phyloP scores from a whole-genome alignment of 1,140 invertebrate species.

The Zaprionus inermis region DNA sequence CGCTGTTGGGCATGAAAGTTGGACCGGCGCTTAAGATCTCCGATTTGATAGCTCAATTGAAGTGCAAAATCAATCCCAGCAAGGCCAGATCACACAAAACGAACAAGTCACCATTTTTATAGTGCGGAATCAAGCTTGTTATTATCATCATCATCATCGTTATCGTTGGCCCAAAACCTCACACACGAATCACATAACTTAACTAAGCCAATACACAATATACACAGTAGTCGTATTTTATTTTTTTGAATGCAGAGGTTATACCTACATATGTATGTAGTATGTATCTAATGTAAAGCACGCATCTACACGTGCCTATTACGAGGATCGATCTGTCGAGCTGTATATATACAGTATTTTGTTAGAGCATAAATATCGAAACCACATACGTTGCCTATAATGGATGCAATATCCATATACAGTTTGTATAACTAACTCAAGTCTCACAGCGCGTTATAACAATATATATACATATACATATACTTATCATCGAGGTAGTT shows the following conservation, averaged over 20 bases:
- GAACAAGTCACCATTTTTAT: constrained; percentile 82
- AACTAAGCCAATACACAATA: constrained; percentile 31
- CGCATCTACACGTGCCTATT: constrained; percentile 52
- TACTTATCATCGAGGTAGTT: constrained; percentile 33
- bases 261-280: constrained; percentile 39
- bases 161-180: not conserved
- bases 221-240: constrained; percentile 20
- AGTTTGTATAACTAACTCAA: constrained; percentile 75
- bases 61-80: constrained; percentile 84
- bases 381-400: constrained; percentile 78
- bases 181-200: constrained; percentile 11
- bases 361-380: constrained; percentile 72
- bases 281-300: constrained; percentile 1
- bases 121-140: constrained; percentile 56
- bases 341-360: constrained; percentile 67
- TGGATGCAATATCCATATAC: constrained; percentile 63
- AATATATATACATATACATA: constrained; percentile 48
- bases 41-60: constrained; percentile 94
- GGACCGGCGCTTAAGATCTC: constrained; percentile 97
- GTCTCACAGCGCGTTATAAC: constrained; percentile 72
- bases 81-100: constrained; percentile 80
- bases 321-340: constrained; percentile 33
- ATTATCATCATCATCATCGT: constrained; percentile 12
- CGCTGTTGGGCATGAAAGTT: constrained; percentile 95
- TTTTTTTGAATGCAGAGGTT: constrained; percentile 53